These are phyloP conservation scores for Acanthosepion pharaonis DNA, from an alignment of 2,888 invertebrate genomes.

Conservation along the genomic window DNA sequence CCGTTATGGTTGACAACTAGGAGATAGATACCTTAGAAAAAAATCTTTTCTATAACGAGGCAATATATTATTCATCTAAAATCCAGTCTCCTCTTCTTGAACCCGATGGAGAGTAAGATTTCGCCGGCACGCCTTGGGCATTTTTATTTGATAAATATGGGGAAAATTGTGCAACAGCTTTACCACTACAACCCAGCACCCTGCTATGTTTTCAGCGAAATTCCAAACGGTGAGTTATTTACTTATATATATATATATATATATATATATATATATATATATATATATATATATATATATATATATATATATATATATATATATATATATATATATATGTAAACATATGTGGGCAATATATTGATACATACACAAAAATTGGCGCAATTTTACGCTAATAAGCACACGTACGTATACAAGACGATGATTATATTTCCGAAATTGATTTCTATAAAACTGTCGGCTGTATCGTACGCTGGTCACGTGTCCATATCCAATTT, in stretches of 20 bases:
- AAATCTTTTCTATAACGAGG: neutral
- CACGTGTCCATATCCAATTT: neutral
- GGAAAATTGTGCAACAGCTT: neutral
- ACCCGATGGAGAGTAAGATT: neutral
- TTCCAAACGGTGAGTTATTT: neutral
- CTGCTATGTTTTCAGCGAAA: no score
- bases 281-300: neutral
- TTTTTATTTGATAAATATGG: neutral
- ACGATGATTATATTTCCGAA: neutral
- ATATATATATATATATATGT: neutral
- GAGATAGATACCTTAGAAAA: constrained; percentile 33
- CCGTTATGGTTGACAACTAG: neutral
- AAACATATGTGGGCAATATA: neutral
- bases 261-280: neutral
- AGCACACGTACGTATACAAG: neutral
- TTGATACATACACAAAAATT: neutral
- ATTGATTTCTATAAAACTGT: neutral
- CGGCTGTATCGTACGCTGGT: neutral
- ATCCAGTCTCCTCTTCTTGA: constrained; percentile 1
- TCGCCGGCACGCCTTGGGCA: neutral
- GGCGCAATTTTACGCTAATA: neutral
- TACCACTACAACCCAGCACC: neutral
- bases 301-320: neutral
- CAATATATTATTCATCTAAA: constrained; percentile 33
- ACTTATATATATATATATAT: neutral